Conservation (phyloP, 2,888 invertebrate species). For the Sipunculus nudus region DNA sequence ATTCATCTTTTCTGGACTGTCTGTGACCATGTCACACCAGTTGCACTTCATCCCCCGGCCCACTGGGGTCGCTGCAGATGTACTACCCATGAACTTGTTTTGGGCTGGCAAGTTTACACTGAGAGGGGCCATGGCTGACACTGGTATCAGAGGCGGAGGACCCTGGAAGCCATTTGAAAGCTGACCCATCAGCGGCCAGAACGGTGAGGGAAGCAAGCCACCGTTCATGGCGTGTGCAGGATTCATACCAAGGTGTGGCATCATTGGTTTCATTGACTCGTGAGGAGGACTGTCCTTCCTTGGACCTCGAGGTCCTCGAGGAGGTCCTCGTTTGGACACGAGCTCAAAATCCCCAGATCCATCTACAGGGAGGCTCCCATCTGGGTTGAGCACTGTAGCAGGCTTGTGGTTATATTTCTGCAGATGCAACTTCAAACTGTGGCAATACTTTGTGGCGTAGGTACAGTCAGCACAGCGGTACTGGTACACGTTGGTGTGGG, state of each 20-base stretch:
- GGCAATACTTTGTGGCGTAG: constrained; percentile 97
- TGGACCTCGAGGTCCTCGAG: constrained; percentile 54
- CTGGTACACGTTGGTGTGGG: constrained; percentile 86
- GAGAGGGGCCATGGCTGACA: constrained; percentile 14
- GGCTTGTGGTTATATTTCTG: constrained; percentile 91
- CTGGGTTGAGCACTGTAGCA: constrained; percentile 77
- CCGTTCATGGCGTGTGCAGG: constrained; percentile 37
- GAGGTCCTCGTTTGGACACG: constrained; percentile 62
- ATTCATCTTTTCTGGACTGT: constrained; percentile 56
- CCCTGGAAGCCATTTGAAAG: constrained; percentile 23
- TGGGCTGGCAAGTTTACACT: constrained; percentile 24
- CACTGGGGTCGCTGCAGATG: no score
- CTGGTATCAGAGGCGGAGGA: constrained; percentile 32
- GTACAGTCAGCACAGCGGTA: constrained; percentile 92
- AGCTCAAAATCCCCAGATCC: constrained; percentile 56
- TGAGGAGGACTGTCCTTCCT: constrained; percentile 17
- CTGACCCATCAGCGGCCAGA: constrained; percentile 53
- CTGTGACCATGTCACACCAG: constrained; percentile 64
- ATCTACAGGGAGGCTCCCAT: constrained; percentile 62
- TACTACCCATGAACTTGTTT: no score
- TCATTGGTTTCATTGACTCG: constrained; percentile 39
- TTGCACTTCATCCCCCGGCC: constrained; percentile 57
- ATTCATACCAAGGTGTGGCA: neutral
- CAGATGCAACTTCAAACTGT: constrained; percentile 93
- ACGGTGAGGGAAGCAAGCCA: constrained; percentile 48